These are phyloP conservation scores for Zenarchopterus dispar DNA, from an alignment of 2,797 vertebrate genomes.

Conservation along the genomic window DNA sequence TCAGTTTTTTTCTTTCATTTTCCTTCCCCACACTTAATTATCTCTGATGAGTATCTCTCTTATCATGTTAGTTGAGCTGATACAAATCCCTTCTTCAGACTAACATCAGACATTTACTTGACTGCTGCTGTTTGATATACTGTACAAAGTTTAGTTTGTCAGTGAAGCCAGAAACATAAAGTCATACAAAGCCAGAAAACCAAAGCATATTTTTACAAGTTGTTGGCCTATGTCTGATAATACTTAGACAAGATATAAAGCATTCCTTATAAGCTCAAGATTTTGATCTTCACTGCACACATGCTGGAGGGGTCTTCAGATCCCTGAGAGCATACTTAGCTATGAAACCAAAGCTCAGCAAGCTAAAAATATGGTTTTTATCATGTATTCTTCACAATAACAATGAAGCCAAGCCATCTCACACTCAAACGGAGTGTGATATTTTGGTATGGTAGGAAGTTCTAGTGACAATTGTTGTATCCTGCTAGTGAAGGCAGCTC, in stretches of 20 bases:
- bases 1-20: neutral
- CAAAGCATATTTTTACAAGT: no score
- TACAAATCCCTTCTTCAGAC: slow-evolving; percentile 4
- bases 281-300: slow-evolving; percentile 56
- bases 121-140: slow-evolving; percentile 9
- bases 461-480: slow-evolving; percentile 6
- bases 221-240: no score
- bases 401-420: slow-evolving; percentile 30
- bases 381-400: slow-evolving; percentile 59
- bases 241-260: no score
- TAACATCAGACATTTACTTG: slow-evolving; percentile 6
- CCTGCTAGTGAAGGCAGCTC: slow-evolving; percentile 1
- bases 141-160: slow-evolving; percentile 10
- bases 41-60: neutral
- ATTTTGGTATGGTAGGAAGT: slow-evolving; percentile 31
- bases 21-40: slow-evolving; percentile 1
- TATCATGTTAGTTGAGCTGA: slow-evolving; percentile 6
- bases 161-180: slow-evolving; percentile 14
- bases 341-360: slow-evolving; percentile 66
- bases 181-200: no score
- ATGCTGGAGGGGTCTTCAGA: slow-evolving; percentile 49
- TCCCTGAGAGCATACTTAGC: slow-evolving; percentile 30
- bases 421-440: slow-evolving; percentile 39
- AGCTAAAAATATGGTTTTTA: slow-evolving; percentile 68
- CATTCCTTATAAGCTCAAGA: slow-evolving; percentile 7